A percentile compares a stretch with the other conserved stretches of the same genome.
phyloP scores from a whole-genome alignment of 2,888 invertebrate species.

The Plagiodera versicolora region DNA sequence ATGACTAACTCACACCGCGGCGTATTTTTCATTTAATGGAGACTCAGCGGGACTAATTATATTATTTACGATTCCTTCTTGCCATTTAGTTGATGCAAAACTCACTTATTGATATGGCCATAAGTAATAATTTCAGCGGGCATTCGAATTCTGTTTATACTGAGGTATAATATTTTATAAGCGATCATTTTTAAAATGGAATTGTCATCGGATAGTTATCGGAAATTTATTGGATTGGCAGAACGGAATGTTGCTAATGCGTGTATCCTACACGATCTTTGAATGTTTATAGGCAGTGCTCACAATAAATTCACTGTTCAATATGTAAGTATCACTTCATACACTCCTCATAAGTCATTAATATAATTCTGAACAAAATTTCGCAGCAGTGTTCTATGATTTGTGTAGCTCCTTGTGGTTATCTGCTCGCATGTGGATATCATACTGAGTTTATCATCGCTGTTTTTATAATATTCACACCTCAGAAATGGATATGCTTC shows the following conservation, averaged over 20 bases:
- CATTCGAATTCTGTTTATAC: slow-evolving; percentile 17
- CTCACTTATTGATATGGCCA: slow-evolving; percentile 19
- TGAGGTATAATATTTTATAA: slow-evolving; percentile 24
- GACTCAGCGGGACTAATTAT: slow-evolving; percentile 23
- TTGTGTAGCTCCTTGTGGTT: not conserved
- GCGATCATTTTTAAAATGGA: slow-evolving; percentile 22
- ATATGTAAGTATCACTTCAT: slow-evolving; percentile 40
- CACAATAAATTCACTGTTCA: slow-evolving; percentile 41
- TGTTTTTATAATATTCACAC: not conserved
- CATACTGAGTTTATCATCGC: not conserved
- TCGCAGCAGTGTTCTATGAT: not conserved
- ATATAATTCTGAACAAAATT: slow-evolving; percentile 14
- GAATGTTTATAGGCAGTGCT: slow-evolving; percentile 40
- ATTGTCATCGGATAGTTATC: slow-evolving; percentile 29
- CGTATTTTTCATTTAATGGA: slow-evolving; percentile 24
- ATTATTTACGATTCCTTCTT: slow-evolving; percentile 20
- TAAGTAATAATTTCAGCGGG: slow-evolving; percentile 19
- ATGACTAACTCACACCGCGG: slow-evolving; percentile 19
- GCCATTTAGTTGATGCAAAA: slow-evolving; percentile 18
- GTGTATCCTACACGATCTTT: slow-evolving; percentile 44
- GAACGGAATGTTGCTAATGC: slow-evolving; percentile 44
- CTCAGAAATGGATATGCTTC: not conserved
- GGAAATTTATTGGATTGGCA: slow-evolving; percentile 36
- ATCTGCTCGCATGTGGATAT: not conserved
- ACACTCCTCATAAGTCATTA: slow-evolving; percentile 29